phyloP scores from a whole-genome alignment of 2,888 invertebrate genomes.

The Thera obeliscata region DNA sequence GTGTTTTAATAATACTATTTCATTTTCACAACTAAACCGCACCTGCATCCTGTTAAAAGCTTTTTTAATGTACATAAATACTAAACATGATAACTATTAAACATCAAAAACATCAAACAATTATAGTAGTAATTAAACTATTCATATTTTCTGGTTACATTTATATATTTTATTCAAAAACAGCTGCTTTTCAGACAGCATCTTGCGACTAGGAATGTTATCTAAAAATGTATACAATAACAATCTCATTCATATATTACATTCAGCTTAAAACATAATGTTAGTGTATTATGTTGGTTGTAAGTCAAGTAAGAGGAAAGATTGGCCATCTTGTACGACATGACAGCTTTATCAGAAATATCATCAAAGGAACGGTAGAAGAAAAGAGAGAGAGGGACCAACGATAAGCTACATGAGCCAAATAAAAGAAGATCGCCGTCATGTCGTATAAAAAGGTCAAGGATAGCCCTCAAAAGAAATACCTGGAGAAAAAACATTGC shows the following conservation, averaged over 20 bases:
- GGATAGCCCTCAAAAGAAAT: too few relatives aligned
- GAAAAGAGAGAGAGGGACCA: too few relatives aligned
- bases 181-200: conserved; percentile 1
- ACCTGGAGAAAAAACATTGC: too few relatives aligned
- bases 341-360: too few relatives aligned
- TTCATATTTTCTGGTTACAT: conserved; percentile 1
- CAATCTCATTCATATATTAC: conserved; percentile 1
- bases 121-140: conserved; percentile 1
- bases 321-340: too few relatives aligned
- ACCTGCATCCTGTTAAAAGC: conserved; percentile 7
- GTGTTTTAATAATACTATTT: background rate
- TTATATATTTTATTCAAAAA: background rate
- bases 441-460: too few relatives aligned
- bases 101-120: conserved; percentile 17
- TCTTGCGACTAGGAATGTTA: conserved; percentile 62
- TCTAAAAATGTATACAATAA: conserved; percentile 54
- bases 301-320: conserved; percentile 2
- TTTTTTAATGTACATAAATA: conserved; percentile 10
- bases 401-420: too few relatives aligned
- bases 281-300: background rate
- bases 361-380: too few relatives aligned
- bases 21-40: background rate
- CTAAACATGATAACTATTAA: conserved; percentile 17
- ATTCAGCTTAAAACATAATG: background rate
- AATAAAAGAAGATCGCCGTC: too few relatives aligned